Evolutionary conservation across 1,140 invertebrate genomes (phyloP).

Genomic region (Cydia pomonella): DNA sequence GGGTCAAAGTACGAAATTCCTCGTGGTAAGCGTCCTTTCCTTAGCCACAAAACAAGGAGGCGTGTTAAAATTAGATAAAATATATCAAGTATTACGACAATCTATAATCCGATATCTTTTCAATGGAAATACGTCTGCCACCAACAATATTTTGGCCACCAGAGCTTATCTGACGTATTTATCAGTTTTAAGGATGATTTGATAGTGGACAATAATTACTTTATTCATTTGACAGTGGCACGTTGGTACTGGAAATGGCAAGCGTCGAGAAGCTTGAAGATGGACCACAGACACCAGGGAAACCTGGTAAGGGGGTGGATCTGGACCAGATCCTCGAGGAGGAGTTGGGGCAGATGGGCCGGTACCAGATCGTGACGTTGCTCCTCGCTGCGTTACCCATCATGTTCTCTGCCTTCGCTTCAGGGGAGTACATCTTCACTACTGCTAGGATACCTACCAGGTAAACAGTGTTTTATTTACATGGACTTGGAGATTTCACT

Average conservation of each 20-base stretch:
- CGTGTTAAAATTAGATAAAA: no score
- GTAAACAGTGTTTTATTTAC: constrained; percentile 50
- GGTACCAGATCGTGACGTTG: constrained; percentile 61
- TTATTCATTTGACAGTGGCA: background rate
- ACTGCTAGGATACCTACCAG: constrained; percentile 65
- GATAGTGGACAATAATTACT: background rate
- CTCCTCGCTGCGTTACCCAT: constrained; percentile 59
- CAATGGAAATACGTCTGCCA: background rate
- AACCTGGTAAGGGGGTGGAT: constrained; percentile 45
- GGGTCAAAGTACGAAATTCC: no score
- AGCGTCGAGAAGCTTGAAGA: constrained; percentile 39
- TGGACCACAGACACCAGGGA: background rate
- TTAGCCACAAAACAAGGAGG: no score
- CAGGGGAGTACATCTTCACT: constrained; percentile 70
- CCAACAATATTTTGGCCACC: no score
- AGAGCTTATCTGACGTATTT: background rate
- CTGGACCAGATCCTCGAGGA: constrained; percentile 61
- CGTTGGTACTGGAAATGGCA: constrained; percentile 36
- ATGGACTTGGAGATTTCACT: no score
- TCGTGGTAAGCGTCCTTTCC: no score
- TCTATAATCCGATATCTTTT: constrained; percentile 15
- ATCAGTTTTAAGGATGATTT: constrained; percentile 7
- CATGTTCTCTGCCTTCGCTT: constrained; percentile 66
- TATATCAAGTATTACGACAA: constrained; percentile 31
- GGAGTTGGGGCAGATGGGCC: constrained; percentile 65